A percentile compares a stretch with the other conserved stretches of the same genome.
Evolutionary conservation across 2,113 vertebrate genomes (phyloP).

Genomic region (Opisthocomus hoazin): DNA sequence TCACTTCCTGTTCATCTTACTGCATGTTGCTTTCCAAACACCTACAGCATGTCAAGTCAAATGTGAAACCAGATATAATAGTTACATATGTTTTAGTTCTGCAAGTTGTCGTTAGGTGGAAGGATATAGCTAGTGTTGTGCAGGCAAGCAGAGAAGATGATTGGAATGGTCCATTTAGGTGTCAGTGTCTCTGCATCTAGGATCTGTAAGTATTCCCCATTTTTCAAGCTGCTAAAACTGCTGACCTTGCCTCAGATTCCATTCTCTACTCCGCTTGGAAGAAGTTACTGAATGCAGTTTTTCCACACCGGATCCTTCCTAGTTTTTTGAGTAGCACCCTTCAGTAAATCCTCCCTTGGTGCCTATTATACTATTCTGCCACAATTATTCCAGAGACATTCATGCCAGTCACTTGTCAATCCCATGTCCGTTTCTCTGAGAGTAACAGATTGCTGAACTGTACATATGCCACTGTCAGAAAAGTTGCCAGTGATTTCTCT

Average conservation of each 20-base stretch:
- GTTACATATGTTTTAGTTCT: background rate
- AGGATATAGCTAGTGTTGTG: background rate
- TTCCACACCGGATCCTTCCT: background rate
- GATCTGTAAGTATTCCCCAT: background rate
- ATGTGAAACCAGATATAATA: background rate
- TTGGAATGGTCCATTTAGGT: background rate
- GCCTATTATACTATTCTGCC: background rate
- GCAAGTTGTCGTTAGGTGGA: background rate
- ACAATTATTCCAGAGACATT: background rate
- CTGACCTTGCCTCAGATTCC: background rate
- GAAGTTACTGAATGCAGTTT: background rate
- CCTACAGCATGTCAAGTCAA: background rate
- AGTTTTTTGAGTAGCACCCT: background rate
- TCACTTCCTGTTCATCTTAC: background rate
- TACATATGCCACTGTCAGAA: background rate
- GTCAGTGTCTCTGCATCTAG: background rate
- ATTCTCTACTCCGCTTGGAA: background rate
- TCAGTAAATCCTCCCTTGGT: background rate
- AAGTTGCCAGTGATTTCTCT: background rate
- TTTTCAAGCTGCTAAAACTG: background rate
- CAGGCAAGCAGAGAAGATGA: background rate
- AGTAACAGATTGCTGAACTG: background rate
- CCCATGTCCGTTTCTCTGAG: background rate
- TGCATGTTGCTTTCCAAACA: background rate
- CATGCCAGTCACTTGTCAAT: background rate